Percentiles rank a stretch among this genome's conserved stretches.
These are phyloP conservation scores for Bufotes viridis DNA, from an alignment of 2,797 vertebrate species.

Conservation along the genomic window DNA sequence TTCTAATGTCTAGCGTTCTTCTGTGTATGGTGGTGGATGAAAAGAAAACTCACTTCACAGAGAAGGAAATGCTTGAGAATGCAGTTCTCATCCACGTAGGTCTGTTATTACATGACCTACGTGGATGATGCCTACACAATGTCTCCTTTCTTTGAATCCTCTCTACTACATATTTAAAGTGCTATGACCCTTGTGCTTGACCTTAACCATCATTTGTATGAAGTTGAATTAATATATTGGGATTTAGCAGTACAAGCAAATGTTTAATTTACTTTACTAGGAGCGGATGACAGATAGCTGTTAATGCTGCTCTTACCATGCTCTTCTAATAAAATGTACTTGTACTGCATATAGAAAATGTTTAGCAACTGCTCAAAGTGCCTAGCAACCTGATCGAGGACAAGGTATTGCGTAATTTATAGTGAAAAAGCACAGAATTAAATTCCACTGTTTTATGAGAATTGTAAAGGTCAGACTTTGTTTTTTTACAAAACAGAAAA, in stretches of 20 bases:
- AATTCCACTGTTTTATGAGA: neutral
- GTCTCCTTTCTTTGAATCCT: neutral
- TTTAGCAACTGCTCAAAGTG: slow-evolving; percentile 54
- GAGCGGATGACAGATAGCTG: slow-evolving; percentile 42
- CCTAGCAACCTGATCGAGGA: slow-evolving; percentile 51
- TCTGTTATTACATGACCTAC: neutral
- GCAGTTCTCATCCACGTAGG: neutral
- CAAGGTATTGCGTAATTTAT: slow-evolving; percentile 30
- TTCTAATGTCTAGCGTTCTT: neutral
- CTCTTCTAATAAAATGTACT: slow-evolving; percentile 38
- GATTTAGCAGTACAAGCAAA: neutral
- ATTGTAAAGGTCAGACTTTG: slow-evolving; percentile 29
- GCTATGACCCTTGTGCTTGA: slow-evolving; percentile 17
- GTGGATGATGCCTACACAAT: neutral
- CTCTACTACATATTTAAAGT: slow-evolving; percentile 1
- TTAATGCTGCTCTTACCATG: slow-evolving; percentile 14
- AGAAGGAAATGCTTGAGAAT: slow-evolving; percentile 1
- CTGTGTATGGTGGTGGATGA: neutral
- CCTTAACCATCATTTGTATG: slow-evolving; percentile 17
- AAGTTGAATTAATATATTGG: slow-evolving; percentile 18
- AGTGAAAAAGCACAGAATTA: slow-evolving; percentile 35
- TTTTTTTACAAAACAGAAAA: neutral
- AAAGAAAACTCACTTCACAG: neutral
- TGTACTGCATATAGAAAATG: slow-evolving; percentile 46
- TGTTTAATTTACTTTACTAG: slow-evolving; percentile 37